A percentile compares a stretch with the other conserved stretches of the same genome.
phyloP scores from a whole-genome alignment of 1,140 invertebrate genomes.

The Diuraphis noxia region DNA sequence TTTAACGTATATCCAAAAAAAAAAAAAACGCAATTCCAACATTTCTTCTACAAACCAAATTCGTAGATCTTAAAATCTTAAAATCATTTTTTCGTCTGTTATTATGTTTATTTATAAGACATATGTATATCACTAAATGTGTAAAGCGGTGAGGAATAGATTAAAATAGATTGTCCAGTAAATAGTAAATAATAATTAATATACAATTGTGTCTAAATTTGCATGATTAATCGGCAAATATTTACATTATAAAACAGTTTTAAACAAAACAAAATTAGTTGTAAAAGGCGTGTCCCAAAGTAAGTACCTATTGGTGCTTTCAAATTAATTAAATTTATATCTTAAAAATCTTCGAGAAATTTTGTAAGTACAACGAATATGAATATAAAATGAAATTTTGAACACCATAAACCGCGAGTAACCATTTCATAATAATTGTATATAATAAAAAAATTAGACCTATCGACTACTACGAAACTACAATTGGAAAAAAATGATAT shows the following conservation, averaged over 20 bases:
- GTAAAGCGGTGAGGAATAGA: not conserved
- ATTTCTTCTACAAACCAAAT: not conserved
- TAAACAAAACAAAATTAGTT: not conserved
- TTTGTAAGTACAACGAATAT: not conserved
- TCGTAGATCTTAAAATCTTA: not conserved
- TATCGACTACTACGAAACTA: not conserved
- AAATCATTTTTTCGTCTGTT: not conserved
- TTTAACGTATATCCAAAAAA: not conserved
- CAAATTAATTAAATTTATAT: not conserved
- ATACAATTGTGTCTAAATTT: not conserved
- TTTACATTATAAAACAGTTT: not conserved
- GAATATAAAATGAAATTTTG: no score
- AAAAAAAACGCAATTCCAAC: not conserved
- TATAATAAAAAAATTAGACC: no score
- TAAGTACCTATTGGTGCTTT: not conserved
- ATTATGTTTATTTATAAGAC: not conserved
- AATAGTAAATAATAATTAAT: not conserved
- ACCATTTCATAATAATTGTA: not conserved
- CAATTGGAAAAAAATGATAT: not conserved
- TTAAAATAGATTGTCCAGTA: not conserved
- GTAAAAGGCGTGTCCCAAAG: not conserved
- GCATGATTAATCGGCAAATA: not conserved
- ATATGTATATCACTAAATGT: not conserved
- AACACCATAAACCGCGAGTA: not conserved
- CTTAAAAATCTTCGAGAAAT: not conserved